Evolutionary conservation across 2,888 invertebrate species (phyloP).

Genomic region (Hyposoter didymator): DNA sequence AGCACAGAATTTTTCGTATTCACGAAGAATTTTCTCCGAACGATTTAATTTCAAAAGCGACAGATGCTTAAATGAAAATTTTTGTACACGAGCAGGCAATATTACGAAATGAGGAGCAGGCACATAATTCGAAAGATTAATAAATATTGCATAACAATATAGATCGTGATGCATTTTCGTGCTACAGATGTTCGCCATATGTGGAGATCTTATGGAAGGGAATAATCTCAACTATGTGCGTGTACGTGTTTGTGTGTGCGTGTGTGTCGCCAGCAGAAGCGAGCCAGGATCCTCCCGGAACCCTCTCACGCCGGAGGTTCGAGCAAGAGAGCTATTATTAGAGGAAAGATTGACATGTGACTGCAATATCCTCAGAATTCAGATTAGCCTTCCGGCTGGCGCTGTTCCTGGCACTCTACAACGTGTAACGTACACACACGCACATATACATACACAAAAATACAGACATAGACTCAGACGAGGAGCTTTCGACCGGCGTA

Average conservation of each 20-base stretch:
- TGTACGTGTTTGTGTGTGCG: background rate
- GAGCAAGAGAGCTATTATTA: constrained; percentile 68
- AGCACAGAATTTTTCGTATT: background rate
- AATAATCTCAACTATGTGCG: background rate
- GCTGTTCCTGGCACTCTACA: constrained; percentile 59
- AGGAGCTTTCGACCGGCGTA: constrained; percentile 63
- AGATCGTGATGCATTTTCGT: background rate
- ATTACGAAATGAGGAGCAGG: background rate
- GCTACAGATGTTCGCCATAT: background rate
- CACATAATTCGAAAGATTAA: background rate
- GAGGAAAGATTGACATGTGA: constrained; percentile 72
- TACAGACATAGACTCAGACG: background rate
- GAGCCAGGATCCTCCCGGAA: constrained; percentile 24
- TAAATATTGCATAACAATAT: background rate
- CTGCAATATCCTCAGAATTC: constrained; percentile 72
- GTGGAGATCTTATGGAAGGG: background rate
- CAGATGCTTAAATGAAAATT: constrained; percentile 20
- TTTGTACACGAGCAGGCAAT: background rate
- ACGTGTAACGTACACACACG: constrained; percentile 35
- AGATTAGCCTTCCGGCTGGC: constrained; percentile 71
- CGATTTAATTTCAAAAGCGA: background rate
- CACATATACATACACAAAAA: constrained; percentile 14
- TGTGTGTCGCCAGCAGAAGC: constrained; percentile 21
- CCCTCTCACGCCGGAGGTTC: constrained; percentile 13
- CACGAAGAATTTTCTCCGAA: background rate